These are phyloP conservation scores for Eudorcas thomsonii DNA, from an alignment of 2,113 vertebrate genomes.

Conservation along the genomic window DNA sequence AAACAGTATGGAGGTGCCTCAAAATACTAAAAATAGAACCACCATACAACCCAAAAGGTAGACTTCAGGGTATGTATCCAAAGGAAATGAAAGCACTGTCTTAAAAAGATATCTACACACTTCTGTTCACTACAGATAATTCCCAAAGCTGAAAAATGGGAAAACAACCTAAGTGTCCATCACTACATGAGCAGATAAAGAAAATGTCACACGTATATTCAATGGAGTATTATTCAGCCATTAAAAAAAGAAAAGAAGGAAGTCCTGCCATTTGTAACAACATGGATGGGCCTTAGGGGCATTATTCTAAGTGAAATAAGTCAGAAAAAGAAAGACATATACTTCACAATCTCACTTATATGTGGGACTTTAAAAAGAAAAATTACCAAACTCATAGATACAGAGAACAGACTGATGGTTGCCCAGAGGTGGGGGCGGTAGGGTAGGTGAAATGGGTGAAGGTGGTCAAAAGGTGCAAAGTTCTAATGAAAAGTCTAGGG, in stretches of 20 bases:
- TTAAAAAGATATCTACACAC: neutral
- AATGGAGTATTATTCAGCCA: neutral
- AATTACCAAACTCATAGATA: neutral
- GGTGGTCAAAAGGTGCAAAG: neutral
- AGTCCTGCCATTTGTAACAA: neutral
- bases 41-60: neutral
- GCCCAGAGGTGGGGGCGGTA: neutral
- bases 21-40: neutral
- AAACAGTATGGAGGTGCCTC: neutral
- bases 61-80: neutral
- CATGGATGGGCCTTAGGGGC: neutral
- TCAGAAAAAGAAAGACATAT: neutral
- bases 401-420: neutral
- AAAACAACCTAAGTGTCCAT: neutral
- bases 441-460: neutral
- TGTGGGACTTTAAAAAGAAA: neutral
- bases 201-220: neutral
- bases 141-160: neutral
- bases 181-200: neutral
- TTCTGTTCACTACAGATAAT: neutral
- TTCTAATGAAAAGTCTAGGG: neutral
- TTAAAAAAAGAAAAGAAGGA: neutral
- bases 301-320: neutral
- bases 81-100: neutral
- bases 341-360: neutral